Percentiles rank a stretch among this genome's conserved stretches.
Evolutionary conservation across 35 echinoderm and acorn worm genomes (phyloP).

Genomic region (Eucidaris tribuloides): DNA sequence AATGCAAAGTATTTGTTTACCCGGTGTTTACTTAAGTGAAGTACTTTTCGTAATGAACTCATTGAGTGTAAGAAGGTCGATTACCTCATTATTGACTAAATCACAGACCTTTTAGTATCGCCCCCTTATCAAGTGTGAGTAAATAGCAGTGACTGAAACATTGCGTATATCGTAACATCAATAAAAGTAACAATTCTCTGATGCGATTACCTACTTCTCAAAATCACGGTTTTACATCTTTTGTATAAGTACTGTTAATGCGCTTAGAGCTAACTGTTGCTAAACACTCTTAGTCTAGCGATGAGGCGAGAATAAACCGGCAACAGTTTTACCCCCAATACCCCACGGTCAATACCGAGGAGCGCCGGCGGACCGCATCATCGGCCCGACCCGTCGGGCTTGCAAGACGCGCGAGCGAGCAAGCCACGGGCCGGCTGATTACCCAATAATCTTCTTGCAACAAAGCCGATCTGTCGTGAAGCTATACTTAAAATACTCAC

Average conservation of each 20-base stretch:
- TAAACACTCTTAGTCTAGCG: no score
- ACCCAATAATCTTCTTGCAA: conserved; percentile 10
- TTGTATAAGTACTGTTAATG: background rate
- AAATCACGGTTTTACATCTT: conserved; percentile 17
- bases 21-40: background rate
- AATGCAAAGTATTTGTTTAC: background rate
- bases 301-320: no score
- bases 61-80: no score
- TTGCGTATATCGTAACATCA: conserved; percentile 5
- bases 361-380: background rate
- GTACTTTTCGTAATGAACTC: background rate
- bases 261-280: conserved; percentile 19
- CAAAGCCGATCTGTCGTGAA: background rate
- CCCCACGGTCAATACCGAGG: background rate
- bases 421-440: background rate
- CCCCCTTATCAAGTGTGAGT: background rate
- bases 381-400: background rate
- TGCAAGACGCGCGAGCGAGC: background rate
- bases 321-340: background rate
- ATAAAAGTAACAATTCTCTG: conserved; percentile 32
- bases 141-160: background rate
- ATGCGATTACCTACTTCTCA: conserved; percentile 16
- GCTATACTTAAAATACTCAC: background rate
- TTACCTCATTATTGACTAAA: background rate
- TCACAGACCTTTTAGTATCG: background rate